A percentile compares a stretch with the other conserved stretches of the same genome.
Conservation (phyloP, 2,888 invertebrate species). For the Nipponacmea schrenckii region DNA sequence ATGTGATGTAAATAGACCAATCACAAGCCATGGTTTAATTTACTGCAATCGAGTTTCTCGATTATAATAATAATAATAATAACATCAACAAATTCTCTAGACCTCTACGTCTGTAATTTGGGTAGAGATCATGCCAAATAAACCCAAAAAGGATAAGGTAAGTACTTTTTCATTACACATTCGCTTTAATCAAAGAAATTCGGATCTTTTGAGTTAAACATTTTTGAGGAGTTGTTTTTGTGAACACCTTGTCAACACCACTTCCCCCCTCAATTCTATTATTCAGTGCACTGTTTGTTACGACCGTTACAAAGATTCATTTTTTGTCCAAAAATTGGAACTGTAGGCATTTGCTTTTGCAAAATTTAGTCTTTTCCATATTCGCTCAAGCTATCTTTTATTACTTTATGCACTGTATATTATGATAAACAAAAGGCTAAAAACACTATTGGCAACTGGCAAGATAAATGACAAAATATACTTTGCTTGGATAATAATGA, state of each 20-base stretch:
- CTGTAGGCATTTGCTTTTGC: too few relatives aligned
- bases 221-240: not conserved
- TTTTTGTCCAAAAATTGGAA: too few relatives aligned
- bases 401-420: too few relatives aligned
- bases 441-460: too few relatives aligned
- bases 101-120: constrained; percentile 8
- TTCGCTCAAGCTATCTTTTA: too few relatives aligned
- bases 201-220: not conserved
- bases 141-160: constrained; percentile 63
- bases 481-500: too few relatives aligned
- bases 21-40: constrained; percentile 56
- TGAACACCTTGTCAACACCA: not conserved
- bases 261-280: not conserved
- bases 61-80: constrained; percentile 31
- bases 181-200: not conserved
- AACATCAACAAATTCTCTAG: too few relatives aligned
- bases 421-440: too few relatives aligned
- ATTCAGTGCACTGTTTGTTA: too few relatives aligned
- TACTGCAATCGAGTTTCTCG: constrained; percentile 46
- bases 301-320: too few relatives aligned
- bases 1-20: constrained; percentile 55
- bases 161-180: constrained; percentile 14
- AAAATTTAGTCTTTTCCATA: too few relatives aligned
- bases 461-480: too few relatives aligned
- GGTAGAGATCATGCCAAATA: constrained; percentile 57